Evolutionary conservation across 1,140 invertebrate genomes (phyloP).

Genomic region (Aphaenogaster ashmeadi): DNA sequence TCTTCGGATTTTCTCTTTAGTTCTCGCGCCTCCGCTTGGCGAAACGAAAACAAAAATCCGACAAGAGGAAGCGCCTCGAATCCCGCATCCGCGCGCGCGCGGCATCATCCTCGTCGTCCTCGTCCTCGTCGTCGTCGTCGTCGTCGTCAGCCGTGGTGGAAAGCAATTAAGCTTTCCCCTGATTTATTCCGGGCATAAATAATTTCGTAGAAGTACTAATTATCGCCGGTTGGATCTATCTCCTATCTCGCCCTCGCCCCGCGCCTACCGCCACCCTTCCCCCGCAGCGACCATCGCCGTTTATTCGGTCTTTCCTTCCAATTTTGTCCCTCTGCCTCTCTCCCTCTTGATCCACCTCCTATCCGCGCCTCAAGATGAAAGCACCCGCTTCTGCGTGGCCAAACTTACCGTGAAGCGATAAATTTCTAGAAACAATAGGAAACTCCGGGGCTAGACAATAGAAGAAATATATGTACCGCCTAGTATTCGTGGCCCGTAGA

Average conservation of each 20-base stretch:
- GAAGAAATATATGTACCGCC: slow-evolving; percentile 83
- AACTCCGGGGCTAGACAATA: slow-evolving; percentile 85
- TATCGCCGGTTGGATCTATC: slow-evolving; percentile 81
- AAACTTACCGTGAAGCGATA: slow-evolving; percentile 86
- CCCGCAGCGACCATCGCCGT: not conserved
- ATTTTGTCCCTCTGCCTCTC: not conserved
- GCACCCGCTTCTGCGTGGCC: slow-evolving; percentile 81
- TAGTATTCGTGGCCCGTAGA: slow-evolving; percentile 68
- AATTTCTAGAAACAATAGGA: slow-evolving; percentile 86
- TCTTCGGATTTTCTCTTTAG: slow-evolving; percentile 54
- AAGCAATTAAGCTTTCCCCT: slow-evolving; percentile 84
- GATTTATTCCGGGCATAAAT: slow-evolving; percentile 85
- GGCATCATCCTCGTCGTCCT: slow-evolving; percentile 12
- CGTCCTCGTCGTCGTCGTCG: slow-evolving; percentile 15
- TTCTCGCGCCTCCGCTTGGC: slow-evolving; percentile 24
- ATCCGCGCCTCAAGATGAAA: slow-evolving; percentile 82
- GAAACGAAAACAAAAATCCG: slow-evolving; percentile 47
- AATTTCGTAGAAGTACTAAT: slow-evolving; percentile 86
- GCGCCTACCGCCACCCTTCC: slow-evolving; percentile 6
- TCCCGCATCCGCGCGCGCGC: not conserved
- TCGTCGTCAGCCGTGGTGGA: slow-evolving; percentile 72
- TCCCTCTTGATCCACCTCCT: slow-evolving; percentile 32
- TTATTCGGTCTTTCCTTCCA: slow-evolving; percentile 74
- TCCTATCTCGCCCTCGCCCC: slow-evolving; percentile 45
- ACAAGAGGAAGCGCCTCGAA: slow-evolving; percentile 40